Evolutionary conservation across 2,888 invertebrate species (phyloP), one percentile per base, ranked within the genome.

Genomic region (Torymus tubicola): DNA sequence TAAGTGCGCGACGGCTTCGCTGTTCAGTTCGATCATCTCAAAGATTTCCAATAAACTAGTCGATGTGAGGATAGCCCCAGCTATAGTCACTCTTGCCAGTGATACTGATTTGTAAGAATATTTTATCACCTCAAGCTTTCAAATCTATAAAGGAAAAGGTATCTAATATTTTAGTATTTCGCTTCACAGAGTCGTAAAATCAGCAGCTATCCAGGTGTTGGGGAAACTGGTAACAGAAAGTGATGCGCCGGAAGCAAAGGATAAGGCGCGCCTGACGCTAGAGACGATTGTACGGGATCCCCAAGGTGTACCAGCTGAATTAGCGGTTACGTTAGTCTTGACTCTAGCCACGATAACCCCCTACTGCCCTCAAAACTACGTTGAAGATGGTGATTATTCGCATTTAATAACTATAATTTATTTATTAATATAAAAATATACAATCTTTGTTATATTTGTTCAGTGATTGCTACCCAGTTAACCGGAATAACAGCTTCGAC

Each of bases 51-150:
- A 94, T 82, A 90, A 90, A 64, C 89, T 94, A 75, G 91, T 94
- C 16, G 92, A 92, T 53, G 90, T 93, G 4, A 92, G 93, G 87
- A 92, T 95, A 61, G 92, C 94, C 24, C 95, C 95, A n/a, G 95
- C 95, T 31, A 92, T 95, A 24, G 93, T 95, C 63, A 95, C 95
- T 0, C 90, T 95, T 58, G 94, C 94, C 57, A 94, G 92, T 87
- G 95, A 95, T 89, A 92, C 93, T 80, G 94, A 95, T 87, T 90
- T 93, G 94, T 94, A 92, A 92, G 93, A 91, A 24, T 50, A 57
- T n/a, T 65, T 58, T 72, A 42, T 55, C 2, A 63, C 50, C n/a
- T 50, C 72, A 16, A 73, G 50, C 24, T 79, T 57, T 67, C 14
- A 65, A 64, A 79, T 21, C 71, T 24, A 42, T 42, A 1, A 42